Evolutionary conservation across 2,888 invertebrate genomes (phyloP), one percentile per base, ranked within the genome.

Genomic region (Cerastoderma edule): DNA sequence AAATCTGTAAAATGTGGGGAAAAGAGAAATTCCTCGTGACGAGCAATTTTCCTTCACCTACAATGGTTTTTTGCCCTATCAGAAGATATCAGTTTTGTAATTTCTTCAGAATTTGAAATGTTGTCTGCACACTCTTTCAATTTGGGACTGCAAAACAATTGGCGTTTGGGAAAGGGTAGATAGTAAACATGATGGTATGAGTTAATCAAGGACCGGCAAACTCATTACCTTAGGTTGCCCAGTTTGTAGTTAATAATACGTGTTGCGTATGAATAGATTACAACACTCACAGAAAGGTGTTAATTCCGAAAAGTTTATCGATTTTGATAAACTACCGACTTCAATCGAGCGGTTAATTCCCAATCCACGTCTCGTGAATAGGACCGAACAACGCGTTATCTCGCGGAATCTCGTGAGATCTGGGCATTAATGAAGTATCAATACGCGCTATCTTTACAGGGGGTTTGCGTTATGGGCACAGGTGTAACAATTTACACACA

Each of bases 401-500:
- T 13, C 22, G 50, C 50, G 22, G 24, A 27, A 50, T 50, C 22
- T 2, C n/a, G n/a, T n/a, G n/a, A n/a, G n/a, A n/a, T n/a, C n/a
- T n/a, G 1, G 19, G 22, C 24, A 50, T 50, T 22, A 22, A 50
- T 50, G 22, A 50, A 22, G 50, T 4, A 24, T 50, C 50, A 50
- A 50, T 50, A 50, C 50, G 22, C 8, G 2, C 50, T n/a, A 50
- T 50, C 50, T 50, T 2, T 50, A 10, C 24, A 50, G 2, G 16
- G 50, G 50, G 50, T 50, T n/a, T 27, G n/a, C 19, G 32, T 75
- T 70, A 75, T 71, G 67, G 33, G 32, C 24, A 24, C 33, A 30
- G 60, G 53, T 67, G 73, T 53, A 60, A 67, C 73, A 73, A 67
- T 67, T 73, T 67, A 73, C 73, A 73, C 67, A 53, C 63, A 16